Conservation (phyloP, 2,888 invertebrate species). For the Hedychridium roseum region DNA sequence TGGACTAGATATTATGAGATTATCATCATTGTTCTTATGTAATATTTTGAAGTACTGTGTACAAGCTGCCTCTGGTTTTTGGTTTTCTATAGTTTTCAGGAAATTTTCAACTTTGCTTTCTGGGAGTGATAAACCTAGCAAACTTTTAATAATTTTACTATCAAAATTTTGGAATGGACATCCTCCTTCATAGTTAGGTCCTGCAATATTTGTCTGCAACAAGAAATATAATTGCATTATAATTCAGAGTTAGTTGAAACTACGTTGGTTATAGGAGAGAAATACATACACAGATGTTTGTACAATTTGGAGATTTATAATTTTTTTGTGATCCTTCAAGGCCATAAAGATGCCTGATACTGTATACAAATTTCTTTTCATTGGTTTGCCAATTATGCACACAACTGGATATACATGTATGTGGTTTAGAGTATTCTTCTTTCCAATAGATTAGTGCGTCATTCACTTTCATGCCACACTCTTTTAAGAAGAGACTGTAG, state of each 20-base stretch:
- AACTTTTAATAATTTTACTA: conserved; percentile 53
- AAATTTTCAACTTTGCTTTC: conserved; percentile 36
- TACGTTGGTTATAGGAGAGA: not conserved
- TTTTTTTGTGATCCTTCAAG: conserved; percentile 73
- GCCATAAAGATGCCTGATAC: conserved; percentile 77
- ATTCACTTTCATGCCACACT: conserved; percentile 73
- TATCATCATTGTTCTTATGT: conserved; percentile 24
- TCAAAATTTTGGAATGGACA: conserved; percentile 73
- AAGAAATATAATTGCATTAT: no score
- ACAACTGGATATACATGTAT: conserved; percentile 65
- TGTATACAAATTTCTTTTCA: conserved; percentile 72
- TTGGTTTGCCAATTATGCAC: conserved; percentile 73
- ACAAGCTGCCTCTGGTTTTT: conserved; percentile 48
- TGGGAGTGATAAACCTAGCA: conserved; percentile 51
- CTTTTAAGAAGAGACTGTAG: conserved; percentile 76
- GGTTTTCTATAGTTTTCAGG: conserved; percentile 25
- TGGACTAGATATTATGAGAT: conserved; percentile 45
- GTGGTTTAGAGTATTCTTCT: conserved; percentile 69
- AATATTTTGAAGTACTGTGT: conserved; percentile 43
- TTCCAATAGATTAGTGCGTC: conserved; percentile 74
- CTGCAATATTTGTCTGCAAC: conserved; percentile 54
- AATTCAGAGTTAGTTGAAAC: no score
- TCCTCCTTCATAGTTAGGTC: conserved; percentile 68
- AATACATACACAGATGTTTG: conserved; percentile 68
- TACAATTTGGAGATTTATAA: conserved; percentile 71